Conservation (phyloP, 2,888 invertebrate species). For the Linyphia triangularis region DNA sequence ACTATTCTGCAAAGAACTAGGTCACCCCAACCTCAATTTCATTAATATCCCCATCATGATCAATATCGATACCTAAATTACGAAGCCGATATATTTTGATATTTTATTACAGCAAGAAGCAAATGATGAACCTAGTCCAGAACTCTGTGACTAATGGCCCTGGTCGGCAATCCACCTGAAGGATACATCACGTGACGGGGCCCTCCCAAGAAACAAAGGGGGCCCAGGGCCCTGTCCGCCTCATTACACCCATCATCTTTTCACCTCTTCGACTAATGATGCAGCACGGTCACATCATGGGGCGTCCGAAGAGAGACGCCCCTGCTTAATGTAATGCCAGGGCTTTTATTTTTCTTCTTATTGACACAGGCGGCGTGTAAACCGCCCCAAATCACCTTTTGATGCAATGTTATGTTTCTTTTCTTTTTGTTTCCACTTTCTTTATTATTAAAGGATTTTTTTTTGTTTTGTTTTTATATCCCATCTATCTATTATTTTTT, state of each 20-base stretch:
- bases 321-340: conserved; percentile 45
- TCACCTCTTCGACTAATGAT: conserved; percentile 68
- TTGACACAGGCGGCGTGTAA: conserved; percentile 56
- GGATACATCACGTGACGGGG: neutral
- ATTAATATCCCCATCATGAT: neutral
- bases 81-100: neutral
- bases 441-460: conserved; percentile 26
- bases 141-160: neutral
- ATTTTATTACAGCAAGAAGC: neutral
- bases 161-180: neutral
- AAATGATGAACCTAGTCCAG: neutral
- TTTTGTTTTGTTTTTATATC: conserved; percentile 1
- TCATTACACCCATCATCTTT: conserved; percentile 69
- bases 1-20: too few species aligned
- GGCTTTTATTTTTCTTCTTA: conserved; percentile 36
- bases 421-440: conserved; percentile 6
- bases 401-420: conserved; percentile 44
- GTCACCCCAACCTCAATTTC: too few species aligned
- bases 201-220: conserved; percentile 20
- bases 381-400: conserved; percentile 65
- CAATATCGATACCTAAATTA: neutral
- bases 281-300: conserved; percentile 43
- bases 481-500: conserved; percentile 8
- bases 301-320: conserved; percentile 27
- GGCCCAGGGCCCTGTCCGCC: conserved; percentile 39